Evolutionary conservation across 2,797 vertebrate species (phyloP).

Genomic region (Spondyliosoma cantharus): DNA sequence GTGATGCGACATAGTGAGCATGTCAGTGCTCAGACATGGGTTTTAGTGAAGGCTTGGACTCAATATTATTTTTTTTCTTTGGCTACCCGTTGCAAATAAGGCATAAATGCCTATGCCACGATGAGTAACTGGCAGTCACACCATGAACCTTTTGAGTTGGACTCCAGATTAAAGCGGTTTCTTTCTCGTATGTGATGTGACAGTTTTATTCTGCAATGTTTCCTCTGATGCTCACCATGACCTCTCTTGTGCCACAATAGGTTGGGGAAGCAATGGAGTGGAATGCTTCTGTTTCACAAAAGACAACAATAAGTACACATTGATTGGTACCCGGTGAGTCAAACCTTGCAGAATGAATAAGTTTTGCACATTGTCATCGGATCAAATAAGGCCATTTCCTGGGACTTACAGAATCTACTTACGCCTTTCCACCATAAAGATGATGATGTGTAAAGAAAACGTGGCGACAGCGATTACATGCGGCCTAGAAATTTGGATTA

Average conservation of each 20-base stretch:
- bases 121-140: slow-evolving; percentile 35
- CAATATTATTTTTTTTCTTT: slow-evolving; percentile 47
- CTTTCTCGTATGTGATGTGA: slow-evolving; percentile 25
- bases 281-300: background rate
- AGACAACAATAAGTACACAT: no score
- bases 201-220: slow-evolving; percentile 19
- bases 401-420: background rate
- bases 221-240: background rate
- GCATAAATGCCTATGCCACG: slow-evolving; percentile 21
- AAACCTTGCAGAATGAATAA: background rate
- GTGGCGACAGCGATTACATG: slow-evolving; percentile 16
- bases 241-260: background rate
- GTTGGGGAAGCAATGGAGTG: background rate
- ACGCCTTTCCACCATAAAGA: slow-evolving; percentile 6
- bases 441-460: slow-evolving; percentile 14
- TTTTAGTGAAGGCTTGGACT: slow-evolving; percentile 39
- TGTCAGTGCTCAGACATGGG: slow-evolving; percentile 40
- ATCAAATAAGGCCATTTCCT: background rate
- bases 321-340: background rate
- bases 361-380: background rate
- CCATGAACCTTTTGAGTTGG: slow-evolving; percentile 8
- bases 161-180: slow-evolving; percentile 12
- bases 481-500: slow-evolving; percentile 50
- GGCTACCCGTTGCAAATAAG: slow-evolving; percentile 15
- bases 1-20: slow-evolving; percentile 51